These are phyloP conservation scores for Archegozetes longisetosus DNA, from an alignment of 1,140 invertebrate genomes.

Conservation along the genomic window DNA sequence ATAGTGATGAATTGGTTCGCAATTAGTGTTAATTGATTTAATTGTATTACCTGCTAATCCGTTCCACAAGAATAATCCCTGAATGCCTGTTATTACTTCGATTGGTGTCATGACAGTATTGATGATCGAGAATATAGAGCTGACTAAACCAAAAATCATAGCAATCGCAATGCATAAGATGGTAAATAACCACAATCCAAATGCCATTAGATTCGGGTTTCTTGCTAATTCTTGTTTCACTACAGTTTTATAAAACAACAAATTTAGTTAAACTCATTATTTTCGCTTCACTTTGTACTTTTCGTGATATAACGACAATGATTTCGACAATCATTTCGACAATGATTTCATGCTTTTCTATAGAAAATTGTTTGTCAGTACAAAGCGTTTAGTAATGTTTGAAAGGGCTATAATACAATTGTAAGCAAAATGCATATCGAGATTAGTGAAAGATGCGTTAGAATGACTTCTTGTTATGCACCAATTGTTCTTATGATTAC, in stretches of 20 bases:
- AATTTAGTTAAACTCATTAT: no score
- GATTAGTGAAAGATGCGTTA: no score
- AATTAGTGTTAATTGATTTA: no score
- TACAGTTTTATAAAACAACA: no score
- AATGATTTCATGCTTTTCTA: not conserved
- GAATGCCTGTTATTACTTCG: slow-evolving; percentile 49
- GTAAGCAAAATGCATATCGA: no score
- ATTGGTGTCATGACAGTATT: slow-evolving; percentile 58
- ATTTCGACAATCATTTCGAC: not conserved
- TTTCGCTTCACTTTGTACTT: not conserved
- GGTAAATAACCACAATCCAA: slow-evolving; percentile 51
- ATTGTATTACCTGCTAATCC: slow-evolving; percentile 49
- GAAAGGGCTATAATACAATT: no score
- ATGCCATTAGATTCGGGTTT: slow-evolving; percentile 47
- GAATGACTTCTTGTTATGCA: no score
- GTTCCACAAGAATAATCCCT: slow-evolving; percentile 64
- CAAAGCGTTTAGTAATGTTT: no score
- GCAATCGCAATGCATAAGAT: slow-evolving; percentile 44
- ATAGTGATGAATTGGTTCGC: no score
- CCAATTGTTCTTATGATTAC: no score
- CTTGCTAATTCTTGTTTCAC: slow-evolving; percentile 41
- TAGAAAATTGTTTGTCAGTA: no score
- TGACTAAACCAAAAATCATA: slow-evolving; percentile 45
- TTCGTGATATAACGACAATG: slow-evolving; percentile 29
- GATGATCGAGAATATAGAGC: slow-evolving; percentile 54